Evolutionary conservation across 2,797 vertebrate genomes (phyloP).

Genomic region (Pipistrellus pygmaeus): DNA sequence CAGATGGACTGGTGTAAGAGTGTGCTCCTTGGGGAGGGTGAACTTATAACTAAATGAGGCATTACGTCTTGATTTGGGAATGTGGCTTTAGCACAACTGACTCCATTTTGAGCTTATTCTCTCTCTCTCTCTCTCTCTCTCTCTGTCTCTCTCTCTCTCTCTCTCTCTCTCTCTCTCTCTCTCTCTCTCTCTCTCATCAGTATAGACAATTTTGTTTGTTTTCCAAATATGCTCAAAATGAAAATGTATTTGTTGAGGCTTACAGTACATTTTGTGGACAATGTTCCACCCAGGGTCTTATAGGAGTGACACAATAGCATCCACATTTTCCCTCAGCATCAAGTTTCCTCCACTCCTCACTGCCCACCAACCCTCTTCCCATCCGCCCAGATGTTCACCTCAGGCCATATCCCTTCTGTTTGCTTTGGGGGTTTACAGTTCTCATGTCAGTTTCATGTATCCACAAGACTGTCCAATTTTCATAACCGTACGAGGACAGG

Average conservation of each 20-base stretch:
- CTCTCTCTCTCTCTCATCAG: too few relatives aligned
- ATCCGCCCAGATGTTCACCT: not conserved
- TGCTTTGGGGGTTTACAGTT: not conserved
- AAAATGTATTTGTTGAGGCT: not conserved
- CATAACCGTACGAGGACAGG: not conserved
- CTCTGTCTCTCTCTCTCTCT: too few relatives aligned
- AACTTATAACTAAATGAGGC: not conserved
- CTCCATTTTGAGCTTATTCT: not conserved
- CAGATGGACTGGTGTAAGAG: not conserved
- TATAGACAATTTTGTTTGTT: not conserved
- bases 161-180: too few relatives aligned
- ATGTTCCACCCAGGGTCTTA: not conserved
- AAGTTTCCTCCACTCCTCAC: not conserved
- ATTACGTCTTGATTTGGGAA: not conserved
- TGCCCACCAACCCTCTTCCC: not conserved
- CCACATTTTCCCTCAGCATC: not conserved
- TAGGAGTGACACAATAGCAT: not conserved
- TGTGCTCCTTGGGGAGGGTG: rapidly evolving
- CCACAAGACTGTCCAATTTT: not conserved
- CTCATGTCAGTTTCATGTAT: not conserved
- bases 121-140: too few relatives aligned
- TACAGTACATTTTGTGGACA: not conserved
- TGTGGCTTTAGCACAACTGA: not conserved
- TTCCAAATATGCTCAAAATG: not conserved
- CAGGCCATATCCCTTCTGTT: not conserved